Base-by-base conservation (phyloP, 2,888 invertebrate species). In the Aphodius granarius region DNA sequence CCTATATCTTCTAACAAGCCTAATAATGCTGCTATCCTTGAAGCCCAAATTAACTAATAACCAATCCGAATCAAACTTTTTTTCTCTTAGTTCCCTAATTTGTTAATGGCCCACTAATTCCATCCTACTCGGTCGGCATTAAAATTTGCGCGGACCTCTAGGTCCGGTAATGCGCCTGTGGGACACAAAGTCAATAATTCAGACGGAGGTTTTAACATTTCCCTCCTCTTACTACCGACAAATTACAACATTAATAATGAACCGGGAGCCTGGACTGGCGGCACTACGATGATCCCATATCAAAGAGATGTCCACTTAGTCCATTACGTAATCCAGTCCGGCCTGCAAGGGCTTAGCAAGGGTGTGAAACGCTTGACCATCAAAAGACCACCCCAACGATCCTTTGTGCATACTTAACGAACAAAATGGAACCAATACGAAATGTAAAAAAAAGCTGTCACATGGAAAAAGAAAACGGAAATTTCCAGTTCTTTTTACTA, bases 321-420 rank as follows among this genome's bases (percentile, higher is more conserved):
- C 68, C 68, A 68, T 68, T 68, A 68, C 68, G 43, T 43, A 43
- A 43, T 43, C 43, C 43, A 20, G 20, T n/a, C 68, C n/a, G 21
- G 68, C 21, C 22, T 20, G 68, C 68, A 21, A 20, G 15, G 66
- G 73, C 72, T 75, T 73, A 75, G 16, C 17, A 21, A 73, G 64
- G 75, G 75, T 72, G 75, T 75, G 75, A 75, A 75, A 72, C 43
- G 72, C 75, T 75, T 75, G 75, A 75, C 75, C 75, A 75, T 70
- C 71, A 43, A 43, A 68, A 22, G 68, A 22, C 68, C 22, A 68
- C 68, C 68, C 20, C 68, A 13, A n/a, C 16, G 16, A n/a, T 20
- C 68, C 68, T 68, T 68, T 68, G 68, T 68, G 68, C 68, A 68
- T 68, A 68, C 22, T 22, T 68, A 21, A 68, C 22, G 68, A 68